phyloP scores from a whole-genome alignment of 1,140 invertebrate genomes.

The Drosophila persimilis region DNA sequence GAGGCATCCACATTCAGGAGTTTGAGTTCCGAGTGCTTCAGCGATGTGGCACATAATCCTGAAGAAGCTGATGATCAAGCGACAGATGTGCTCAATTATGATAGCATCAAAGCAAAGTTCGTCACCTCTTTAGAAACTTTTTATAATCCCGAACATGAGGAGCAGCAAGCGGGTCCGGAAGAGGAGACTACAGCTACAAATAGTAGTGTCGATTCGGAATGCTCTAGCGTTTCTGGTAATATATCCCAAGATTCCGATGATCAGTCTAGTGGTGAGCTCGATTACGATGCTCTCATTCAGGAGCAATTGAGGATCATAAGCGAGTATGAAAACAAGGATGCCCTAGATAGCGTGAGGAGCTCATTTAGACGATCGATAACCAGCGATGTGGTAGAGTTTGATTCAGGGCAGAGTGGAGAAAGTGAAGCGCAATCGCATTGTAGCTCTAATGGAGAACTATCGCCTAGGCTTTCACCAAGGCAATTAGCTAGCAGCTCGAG shows the following conservation, averaged over 20 bases:
- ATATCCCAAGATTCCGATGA: neutral
- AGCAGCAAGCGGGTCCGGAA: neutral
- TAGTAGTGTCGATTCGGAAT: neutral
- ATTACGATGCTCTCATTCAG: neutral
- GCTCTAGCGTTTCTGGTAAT: neutral
- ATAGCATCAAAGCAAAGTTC: too few species aligned
- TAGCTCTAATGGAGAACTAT: too few species aligned
- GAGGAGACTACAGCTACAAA: neutral
- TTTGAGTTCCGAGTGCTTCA: neutral
- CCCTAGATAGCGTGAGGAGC: neutral
- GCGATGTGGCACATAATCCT: neutral
- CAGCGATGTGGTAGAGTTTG: neutral
- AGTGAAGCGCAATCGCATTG: too few species aligned
- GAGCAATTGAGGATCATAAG: conserved; percentile 3
- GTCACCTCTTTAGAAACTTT: too few species aligned
- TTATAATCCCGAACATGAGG: too few species aligned
- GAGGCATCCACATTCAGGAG: neutral
- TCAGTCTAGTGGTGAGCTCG: neutral
- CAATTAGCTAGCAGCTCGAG: too few species aligned
- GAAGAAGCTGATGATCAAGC: too few species aligned
- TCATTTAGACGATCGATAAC: conserved; percentile 13
- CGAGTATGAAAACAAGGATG: neutral
- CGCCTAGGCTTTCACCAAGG: too few species aligned
- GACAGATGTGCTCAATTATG: too few species aligned
- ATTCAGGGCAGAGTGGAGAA: neutral